Evolutionary conservation across 2,888 invertebrate species (phyloP).

Genomic region (Drosophila pseudotalamancana): DNA sequence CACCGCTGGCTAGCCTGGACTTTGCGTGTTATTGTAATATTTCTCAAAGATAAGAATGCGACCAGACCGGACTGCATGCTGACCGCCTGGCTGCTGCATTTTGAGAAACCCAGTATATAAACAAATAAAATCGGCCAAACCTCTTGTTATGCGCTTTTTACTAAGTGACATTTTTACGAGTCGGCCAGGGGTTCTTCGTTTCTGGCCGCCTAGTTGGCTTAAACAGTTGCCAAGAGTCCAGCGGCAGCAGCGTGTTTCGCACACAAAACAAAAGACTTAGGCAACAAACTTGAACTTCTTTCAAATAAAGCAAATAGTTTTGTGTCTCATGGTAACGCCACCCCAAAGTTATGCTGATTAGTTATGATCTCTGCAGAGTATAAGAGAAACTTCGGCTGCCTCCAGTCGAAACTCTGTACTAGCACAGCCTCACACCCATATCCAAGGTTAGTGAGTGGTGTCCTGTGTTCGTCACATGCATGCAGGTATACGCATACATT

Average conservation of each 20-base stretch:
- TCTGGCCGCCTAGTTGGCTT: not conserved
- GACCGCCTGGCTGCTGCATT: slow-evolving; percentile 26
- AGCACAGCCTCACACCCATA: slow-evolving; percentile 7
- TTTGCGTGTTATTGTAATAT: slow-evolving; percentile 84
- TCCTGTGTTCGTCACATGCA: slow-evolving; percentile 35
- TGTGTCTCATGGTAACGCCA: not conserved
- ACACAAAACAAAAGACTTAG: slow-evolving; percentile 20
- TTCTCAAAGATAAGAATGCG: slow-evolving; percentile 84
- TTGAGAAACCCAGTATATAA: slow-evolving; percentile 57
- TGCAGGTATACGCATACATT: slow-evolving; percentile 40
- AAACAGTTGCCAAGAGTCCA: not conserved
- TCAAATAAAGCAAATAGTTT: not conserved
- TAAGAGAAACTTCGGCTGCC: not conserved
- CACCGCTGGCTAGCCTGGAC: slow-evolving; percentile 60
- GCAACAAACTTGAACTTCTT: slow-evolving; percentile 34
- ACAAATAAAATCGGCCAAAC: slow-evolving; percentile 58
- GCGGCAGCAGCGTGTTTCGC: not conserved
- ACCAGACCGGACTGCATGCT: slow-evolving; percentile 67
- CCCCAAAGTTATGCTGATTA: not conserved
- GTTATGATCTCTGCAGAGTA: not conserved
- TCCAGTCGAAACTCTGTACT: slow-evolving; percentile 7
- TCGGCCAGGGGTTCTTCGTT: slow-evolving; percentile 16
- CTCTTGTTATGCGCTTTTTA: slow-evolving; percentile 43
- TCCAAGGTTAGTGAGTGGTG: slow-evolving; percentile 15
- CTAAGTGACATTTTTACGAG: slow-evolving; percentile 62